phyloP scores from a whole-genome alignment of 2,888 invertebrate species.

The Drosophila ustulata region DNA sequence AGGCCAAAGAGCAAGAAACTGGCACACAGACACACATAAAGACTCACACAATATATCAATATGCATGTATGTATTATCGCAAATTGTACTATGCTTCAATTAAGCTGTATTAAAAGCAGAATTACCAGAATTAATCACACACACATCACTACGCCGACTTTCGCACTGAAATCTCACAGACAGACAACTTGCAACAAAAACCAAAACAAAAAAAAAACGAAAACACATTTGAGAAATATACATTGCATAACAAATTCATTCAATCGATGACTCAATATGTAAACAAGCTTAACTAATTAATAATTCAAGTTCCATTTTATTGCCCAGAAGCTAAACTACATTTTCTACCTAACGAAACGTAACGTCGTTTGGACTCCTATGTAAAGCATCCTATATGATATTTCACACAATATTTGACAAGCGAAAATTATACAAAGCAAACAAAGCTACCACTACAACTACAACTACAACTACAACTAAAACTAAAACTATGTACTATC shows the following conservation, averaged over 20 bases:
- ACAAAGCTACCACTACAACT: background rate
- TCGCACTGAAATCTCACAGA: background rate
- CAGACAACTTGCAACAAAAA: conserved; percentile 3
- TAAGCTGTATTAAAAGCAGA: conserved; percentile 15
- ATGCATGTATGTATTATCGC: conserved; percentile 21
- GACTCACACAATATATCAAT: conserved; percentile 14
- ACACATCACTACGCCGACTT: conserved; percentile 4
- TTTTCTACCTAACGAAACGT: conserved; percentile 15
- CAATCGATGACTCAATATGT: conserved; percentile 8
- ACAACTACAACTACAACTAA: background rate
- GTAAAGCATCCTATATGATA: conserved; percentile 14
- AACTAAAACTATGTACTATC: conserved; percentile 21
- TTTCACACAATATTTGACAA: conserved; percentile 21
- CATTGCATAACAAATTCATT: background rate
- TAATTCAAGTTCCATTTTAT: conserved; percentile 33
- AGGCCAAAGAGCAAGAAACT: conserved; percentile 30
- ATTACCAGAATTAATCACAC: conserved; percentile 14
- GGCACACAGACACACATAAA: conserved; percentile 9
- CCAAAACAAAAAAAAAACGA: background rate
- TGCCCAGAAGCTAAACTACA: conserved; percentile 40
- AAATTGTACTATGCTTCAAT: conserved; percentile 22
- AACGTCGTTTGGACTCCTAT: conserved; percentile 15
- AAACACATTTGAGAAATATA: background rate
- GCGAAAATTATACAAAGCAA: background rate
- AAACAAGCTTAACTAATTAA: conserved; percentile 33